Base-by-base conservation (phyloP, 1,140 invertebrate species). In the Conopomorpha cramerella region DNA sequence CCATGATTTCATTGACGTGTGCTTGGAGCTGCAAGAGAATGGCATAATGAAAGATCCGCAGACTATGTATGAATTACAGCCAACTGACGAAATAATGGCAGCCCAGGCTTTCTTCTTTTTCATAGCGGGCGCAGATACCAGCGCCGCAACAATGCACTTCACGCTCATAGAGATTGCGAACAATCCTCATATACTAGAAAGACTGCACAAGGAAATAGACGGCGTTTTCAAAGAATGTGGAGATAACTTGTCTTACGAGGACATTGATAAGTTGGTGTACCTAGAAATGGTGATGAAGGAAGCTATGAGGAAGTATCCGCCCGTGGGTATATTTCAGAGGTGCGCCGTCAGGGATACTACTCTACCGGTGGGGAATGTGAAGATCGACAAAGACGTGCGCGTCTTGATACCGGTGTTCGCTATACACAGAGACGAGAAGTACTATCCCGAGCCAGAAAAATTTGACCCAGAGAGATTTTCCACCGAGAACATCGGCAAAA, bases 71-170 rank as follows among this genome's bases (percentile, higher is more conserved):
- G 40, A 48, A 27, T 27, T 61, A 10, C 35, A 57, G 31, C 48
- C 52, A 1, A 49, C 53, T 2, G 57, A 62, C 27, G 62, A 62
- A 18, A 8, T 63, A 14, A 31, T 66, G 14, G 58, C 70, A 3
- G 70, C 54, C 33, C 80, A 68, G 44, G 60, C 50, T 15, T 74
- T 74, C 34, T 58, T 74, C 40, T 71, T 70, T 31, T 71, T 67
- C 11, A 45, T 82, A 1, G 84, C 82, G 34, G 84, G 84, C 8
- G 84, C 81, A 27, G 84, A 86, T 38, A n/a, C n/a, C n/a, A n/a
- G n/a, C n/a, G 85, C 85, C 0, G 82, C 82, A 1, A 74, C 81
- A 2, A 76, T 72, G n/a, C 43, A 77, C 0, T 54, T 86, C 16
- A 53, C 67, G 2, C 45, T 73, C 7, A 53, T 65, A 14, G 66